Evolutionary conservation across 2,113 vertebrate species (phyloP).

Genomic region (Andinoacara biseriatus): DNA sequence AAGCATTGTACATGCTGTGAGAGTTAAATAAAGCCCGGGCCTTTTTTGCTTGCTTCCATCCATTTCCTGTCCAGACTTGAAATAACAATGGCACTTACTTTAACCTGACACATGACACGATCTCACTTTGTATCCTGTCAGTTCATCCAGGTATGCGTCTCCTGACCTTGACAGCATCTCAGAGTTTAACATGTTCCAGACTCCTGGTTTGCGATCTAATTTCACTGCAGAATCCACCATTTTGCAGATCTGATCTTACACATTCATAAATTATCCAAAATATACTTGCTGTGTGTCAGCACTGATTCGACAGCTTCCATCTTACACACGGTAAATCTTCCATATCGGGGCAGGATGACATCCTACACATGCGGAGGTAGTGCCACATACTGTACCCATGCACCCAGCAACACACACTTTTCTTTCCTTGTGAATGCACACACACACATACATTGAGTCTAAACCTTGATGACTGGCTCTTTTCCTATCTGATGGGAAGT

Average conservation of each 20-base stretch:
- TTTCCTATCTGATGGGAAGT: conserved; percentile 76
- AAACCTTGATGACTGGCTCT: conserved; percentile 74
- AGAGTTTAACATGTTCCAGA: background rate
- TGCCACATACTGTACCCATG: background rate
- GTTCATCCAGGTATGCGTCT: background rate
- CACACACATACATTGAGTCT: conserved; percentile 25
- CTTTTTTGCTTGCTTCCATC: background rate
- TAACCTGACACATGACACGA: conserved; percentile 7
- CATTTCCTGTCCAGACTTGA: background rate
- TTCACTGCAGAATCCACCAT: conserved; percentile 49
- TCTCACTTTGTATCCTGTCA: conserved; percentile 3
- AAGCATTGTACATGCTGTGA: background rate
- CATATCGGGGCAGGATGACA: conserved; percentile 18
- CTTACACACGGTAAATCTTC: conserved; percentile 2
- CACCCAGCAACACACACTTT: background rate
- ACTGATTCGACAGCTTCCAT: conserved; percentile 52
- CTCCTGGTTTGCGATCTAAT: conserved; percentile 19
- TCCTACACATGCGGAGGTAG: conserved; percentile 6
- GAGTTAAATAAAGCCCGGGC: background rate
- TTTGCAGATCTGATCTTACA: conserved; percentile 50
- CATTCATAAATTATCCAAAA: conserved; percentile 67
- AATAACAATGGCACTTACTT: background rate
- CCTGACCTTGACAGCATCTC: conserved; percentile 28
- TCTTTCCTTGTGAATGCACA: background rate
- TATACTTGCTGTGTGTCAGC: conserved; percentile 55